Percentiles rank a stretch among this genome's conserved stretches.
phyloP scores from a whole-genome alignment of 2,797 vertebrate genomes.

The Ceryle rudis region DNA sequence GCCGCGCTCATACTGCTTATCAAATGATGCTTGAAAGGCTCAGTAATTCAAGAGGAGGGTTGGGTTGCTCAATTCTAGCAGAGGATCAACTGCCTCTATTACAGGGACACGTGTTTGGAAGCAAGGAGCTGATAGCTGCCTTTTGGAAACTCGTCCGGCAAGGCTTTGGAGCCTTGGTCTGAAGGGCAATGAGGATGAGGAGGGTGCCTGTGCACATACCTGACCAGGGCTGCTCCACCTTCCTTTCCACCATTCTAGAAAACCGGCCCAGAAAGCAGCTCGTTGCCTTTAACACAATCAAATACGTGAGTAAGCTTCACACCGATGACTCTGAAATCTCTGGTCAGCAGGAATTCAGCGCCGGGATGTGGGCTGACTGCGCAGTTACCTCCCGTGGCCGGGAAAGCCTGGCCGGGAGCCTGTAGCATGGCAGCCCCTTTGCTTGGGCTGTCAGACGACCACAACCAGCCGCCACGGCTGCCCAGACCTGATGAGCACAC shows the following conservation, averaged over 20 bases:
- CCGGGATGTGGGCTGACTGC: not conserved
- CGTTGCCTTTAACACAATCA: not conserved
- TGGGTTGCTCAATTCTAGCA: slow-evolving; percentile 44
- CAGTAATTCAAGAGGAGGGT: slow-evolving; percentile 9
- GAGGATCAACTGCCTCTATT: slow-evolving; percentile 30
- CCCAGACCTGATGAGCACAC: not conserved
- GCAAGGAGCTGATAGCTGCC: slow-evolving; percentile 47
- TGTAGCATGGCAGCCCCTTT: not conserved
- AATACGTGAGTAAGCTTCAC: not conserved
- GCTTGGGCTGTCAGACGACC: not conserved
- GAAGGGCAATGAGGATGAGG: not conserved
- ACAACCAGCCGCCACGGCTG: rapidly evolving
- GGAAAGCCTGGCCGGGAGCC: not conserved
- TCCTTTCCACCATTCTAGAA: not conserved
- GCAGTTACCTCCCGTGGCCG: not conserved
- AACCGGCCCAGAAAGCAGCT: not conserved
- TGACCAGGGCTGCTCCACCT: not conserved
- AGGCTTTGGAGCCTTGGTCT: not conserved
- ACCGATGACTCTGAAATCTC: rapidly evolving
- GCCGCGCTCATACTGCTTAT: slow-evolving; percentile 49
- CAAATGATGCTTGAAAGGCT: slow-evolving; percentile 66
- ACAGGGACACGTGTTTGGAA: slow-evolving; percentile 41
- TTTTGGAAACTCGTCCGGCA: not conserved
- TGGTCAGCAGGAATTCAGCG: not conserved
- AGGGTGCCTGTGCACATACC: not conserved